These are phyloP conservation scores for Drosophila bunnanda DNA, from an alignment of 2,888 invertebrate species.

Conservation along the genomic window DNA sequence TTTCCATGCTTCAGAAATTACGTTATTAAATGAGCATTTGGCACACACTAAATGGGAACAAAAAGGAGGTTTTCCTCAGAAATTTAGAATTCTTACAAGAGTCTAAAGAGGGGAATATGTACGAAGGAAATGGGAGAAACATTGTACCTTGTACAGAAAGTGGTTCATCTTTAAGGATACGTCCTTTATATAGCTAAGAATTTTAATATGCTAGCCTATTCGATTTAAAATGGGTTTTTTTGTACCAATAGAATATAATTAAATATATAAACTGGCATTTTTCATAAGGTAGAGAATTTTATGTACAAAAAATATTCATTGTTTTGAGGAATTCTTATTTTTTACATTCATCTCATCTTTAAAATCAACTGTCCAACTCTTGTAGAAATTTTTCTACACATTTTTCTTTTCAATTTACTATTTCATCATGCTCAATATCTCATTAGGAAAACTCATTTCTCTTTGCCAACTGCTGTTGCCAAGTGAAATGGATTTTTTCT, in stretches of 20 bases:
- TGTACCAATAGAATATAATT: background rate
- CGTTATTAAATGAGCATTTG: conserved; percentile 82
- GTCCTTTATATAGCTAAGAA: conserved; percentile 13
- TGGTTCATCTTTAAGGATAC: conserved; percentile 60
- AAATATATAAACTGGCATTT: background rate
- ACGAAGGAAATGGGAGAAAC: conserved; percentile 46
- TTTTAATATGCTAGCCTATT: conserved; percentile 35
- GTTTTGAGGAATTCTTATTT: accelerated
- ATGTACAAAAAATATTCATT: background rate
- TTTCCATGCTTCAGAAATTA: conserved; percentile 79
- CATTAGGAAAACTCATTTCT: conserved; percentile 36
- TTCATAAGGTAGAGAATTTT: background rate
- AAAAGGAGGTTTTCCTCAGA: conserved; percentile 10
- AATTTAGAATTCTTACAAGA: conserved; percentile 49
- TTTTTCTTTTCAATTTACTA: conserved; percentile 6
- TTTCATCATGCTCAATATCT: conserved; percentile 38
- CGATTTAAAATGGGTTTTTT: background rate
- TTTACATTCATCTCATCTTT: too few relatives aligned
- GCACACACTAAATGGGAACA: conserved; percentile 72
- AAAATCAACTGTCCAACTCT: background rate
- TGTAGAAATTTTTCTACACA: background rate
- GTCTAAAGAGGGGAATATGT: conserved; percentile 50
- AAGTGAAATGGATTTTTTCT: conserved; percentile 32
- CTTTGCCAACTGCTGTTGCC: conserved; percentile 34
- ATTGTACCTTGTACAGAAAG: conserved; percentile 59